Evolutionary conservation across 2,797 vertebrate genomes (phyloP).

Genomic region (Silurus aristotelis): DNA sequence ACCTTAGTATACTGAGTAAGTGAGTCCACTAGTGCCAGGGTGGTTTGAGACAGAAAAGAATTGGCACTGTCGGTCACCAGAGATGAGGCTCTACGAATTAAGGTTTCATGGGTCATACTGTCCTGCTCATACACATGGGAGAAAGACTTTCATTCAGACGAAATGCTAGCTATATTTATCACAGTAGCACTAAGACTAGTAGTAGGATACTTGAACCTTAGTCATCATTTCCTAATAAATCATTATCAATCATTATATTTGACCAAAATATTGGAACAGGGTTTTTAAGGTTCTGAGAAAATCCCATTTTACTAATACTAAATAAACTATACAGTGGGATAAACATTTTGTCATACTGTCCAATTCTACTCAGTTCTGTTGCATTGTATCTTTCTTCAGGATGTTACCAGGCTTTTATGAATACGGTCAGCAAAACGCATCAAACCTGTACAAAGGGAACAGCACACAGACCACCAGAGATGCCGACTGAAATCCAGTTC

Average conservation of each 20-base stretch:
- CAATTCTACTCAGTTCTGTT: background rate
- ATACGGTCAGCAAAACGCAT: background rate
- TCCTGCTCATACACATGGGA: conserved; percentile 66
- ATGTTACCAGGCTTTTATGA: background rate
- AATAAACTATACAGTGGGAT: background rate
- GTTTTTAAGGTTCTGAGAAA: background rate
- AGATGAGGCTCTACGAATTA: conserved; percentile 78
- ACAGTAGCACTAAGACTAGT: background rate
- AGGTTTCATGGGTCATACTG: conserved; percentile 74
- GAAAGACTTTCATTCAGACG: background rate
- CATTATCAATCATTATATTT: background rate
- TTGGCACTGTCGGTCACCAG: conserved; percentile 81
- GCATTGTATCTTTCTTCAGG: background rate
- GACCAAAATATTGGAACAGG: background rate
- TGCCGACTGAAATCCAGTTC: conserved; percentile 55
- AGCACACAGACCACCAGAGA: conserved; percentile 57
- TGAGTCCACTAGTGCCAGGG: conserved; percentile 79
- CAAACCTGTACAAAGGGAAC: conserved; percentile 59
- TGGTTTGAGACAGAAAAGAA: conserved; percentile 83
- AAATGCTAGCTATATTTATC: background rate
- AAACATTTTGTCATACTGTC: background rate
- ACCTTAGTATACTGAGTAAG: conserved; percentile 82
- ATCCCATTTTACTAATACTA: background rate
- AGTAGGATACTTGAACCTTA: background rate
- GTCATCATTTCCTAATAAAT: background rate